Conservation (phyloP, 2,113 vertebrate species). For the Scalopus aquaticus region DNA sequence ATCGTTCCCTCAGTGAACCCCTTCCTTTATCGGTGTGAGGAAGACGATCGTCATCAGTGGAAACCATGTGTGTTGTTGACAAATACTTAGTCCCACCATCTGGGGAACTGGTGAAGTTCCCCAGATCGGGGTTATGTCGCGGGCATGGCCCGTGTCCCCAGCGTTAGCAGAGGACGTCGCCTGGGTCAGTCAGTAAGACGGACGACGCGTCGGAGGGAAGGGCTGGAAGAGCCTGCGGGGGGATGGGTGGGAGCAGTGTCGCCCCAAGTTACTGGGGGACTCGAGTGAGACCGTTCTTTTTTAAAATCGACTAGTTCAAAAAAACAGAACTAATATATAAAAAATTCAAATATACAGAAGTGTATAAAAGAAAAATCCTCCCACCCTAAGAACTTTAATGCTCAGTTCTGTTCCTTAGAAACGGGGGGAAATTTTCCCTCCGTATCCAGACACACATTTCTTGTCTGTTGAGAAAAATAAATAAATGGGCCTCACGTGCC, state of each 20-base stretch:
- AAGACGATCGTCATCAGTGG: background rate
- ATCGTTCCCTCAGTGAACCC: too few relatives aligned
- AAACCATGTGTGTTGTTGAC: background rate
- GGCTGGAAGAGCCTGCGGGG: background rate
- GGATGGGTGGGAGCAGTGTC: background rate
- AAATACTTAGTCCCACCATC: too few relatives aligned
- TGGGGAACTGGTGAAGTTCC: too few relatives aligned
- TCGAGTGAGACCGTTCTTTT: background rate
- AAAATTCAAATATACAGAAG: background rate
- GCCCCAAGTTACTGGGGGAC: background rate
- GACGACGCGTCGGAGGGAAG: background rate
- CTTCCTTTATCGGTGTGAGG: background rate
- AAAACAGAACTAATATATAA: background rate
- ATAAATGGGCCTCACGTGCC: background rate
- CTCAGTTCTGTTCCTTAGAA: background rate
- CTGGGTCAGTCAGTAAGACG: background rate
- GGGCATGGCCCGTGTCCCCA: background rate
- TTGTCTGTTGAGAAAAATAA: background rate
- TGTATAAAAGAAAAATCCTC: background rate
- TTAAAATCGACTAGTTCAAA: conserved; percentile 1
- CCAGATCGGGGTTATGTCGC: background rate
- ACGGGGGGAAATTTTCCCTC: background rate
- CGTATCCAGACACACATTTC: background rate
- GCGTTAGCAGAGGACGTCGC: background rate
- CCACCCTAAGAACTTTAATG: background rate